Evolutionary conservation across 2,797 vertebrate species (phyloP), one percentile per base, ranked within the genome.

Genomic region (Smutsia temminckii): DNA sequence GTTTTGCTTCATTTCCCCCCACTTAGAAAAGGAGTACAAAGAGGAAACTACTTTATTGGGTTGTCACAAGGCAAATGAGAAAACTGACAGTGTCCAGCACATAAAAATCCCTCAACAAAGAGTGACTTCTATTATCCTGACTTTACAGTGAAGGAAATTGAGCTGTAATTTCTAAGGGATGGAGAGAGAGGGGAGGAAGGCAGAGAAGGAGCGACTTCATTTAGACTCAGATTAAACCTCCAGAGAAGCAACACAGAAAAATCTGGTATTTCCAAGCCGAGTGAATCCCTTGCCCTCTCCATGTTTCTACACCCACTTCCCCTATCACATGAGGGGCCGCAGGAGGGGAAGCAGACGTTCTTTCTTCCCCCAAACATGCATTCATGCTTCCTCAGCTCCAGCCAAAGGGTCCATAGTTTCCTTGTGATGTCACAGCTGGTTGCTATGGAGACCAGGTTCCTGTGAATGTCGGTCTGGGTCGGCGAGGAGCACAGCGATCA

Each of bases 371-470:
- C 16, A 6, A 40, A 34, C n/a, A n/a, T 0, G 6, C 29, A 17
- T 71, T 85, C n/a, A 7, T 13, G 57, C 74, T 91, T 90, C 84
- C 57, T 93, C 20, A 0, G 12, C 85, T 69, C 34, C 32, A 5
- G 37, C 79, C 37, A 2, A 69, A 59, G 90, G 49, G 71, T 97
- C 96, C 16, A 0, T 27, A 55, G 85, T 34, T 57, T 90, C 72
- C 91, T 91, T 27, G 42, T 93, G 93, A 95, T 55, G 69, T 94
- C 94, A 97, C 72, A 37, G 79, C 66, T 63, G 69, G 97, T 98
- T 97, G 95, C 97, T 40, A 95, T 94, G 95, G 97, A 85, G 80
- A 97, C 96, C 96, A 98, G 93, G 96, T 96, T 95, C 83, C 93
- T 96, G 32, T 64, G 61, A 61, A 77, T 95, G 96, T 96, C 94